Evolutionary conservation across 2,113 vertebrate species (phyloP).

Genomic region (Semnornis frantzii): DNA sequence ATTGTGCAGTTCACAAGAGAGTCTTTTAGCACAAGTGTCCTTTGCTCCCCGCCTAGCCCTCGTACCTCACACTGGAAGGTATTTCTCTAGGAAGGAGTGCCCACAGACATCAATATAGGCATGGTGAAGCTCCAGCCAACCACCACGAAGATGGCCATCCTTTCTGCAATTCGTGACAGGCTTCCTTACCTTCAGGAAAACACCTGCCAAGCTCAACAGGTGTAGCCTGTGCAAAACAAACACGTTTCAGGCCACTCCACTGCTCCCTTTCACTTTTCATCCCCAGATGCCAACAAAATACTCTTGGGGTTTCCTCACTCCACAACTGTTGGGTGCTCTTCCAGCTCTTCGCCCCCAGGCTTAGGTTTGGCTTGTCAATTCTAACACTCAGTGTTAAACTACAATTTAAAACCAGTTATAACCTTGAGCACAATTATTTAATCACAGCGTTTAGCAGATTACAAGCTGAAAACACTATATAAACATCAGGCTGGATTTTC

Average conservation of each 20-base stretch:
- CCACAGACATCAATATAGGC: fast-evolving
- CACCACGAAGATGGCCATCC: neutral
- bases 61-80: neutral
- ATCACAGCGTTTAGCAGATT: constrained; percentile 33
- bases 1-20: neutral
- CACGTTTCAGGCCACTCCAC: neutral
- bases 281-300: neutral
- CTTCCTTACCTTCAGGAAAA: neutral
- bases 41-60: neutral
- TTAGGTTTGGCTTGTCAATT: constrained; percentile 2
- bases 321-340: neutral
- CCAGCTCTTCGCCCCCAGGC: neutral
- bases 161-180: neutral
- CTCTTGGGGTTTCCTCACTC: neutral
- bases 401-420: constrained; percentile 35
- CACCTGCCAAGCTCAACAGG: neutral
- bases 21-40: neutral
- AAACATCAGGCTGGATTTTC: constrained; percentile 41
- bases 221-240: neutral
- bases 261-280: neutral
- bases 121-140: no score
- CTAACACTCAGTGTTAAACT: neutral
- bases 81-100: neutral
- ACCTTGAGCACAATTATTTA: constrained; percentile 53
- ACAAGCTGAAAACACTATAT: constrained; percentile 18